Evolutionary conservation across 2,888 invertebrate species (phyloP).

Genomic region (Conistra vaccinii): DNA sequence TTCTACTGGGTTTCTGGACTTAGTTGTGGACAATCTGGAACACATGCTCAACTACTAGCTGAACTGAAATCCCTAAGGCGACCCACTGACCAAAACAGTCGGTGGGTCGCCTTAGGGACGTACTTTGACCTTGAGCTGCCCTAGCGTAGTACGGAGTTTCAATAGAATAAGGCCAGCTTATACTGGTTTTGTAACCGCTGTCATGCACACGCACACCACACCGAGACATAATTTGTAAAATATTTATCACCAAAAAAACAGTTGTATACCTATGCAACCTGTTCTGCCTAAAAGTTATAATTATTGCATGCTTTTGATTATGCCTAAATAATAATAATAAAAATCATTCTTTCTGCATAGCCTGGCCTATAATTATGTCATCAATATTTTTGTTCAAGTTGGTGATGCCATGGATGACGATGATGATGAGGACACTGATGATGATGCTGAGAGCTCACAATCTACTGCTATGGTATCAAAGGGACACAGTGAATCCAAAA

Average conservation of each 20-base stretch:
- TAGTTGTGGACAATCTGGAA: neutral
- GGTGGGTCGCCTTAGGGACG: too few relatives aligned
- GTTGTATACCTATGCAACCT: neutral
- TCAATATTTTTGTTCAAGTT: conserved; percentile 47
- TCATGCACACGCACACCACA: neutral
- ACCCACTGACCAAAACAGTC: too few relatives aligned
- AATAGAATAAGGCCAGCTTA: neutral
- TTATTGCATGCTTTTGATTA: neutral
- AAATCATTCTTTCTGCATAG: neutral
- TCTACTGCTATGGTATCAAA: conserved; percentile 69
- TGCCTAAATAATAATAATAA: neutral
- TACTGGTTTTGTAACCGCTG: neutral
- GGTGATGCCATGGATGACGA: conserved; percentile 65
- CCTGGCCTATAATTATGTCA: neutral
- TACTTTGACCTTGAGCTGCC: neutral
- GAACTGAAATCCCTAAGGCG: neutral
- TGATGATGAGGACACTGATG: conserved; percentile 59
- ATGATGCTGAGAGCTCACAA: conserved; percentile 56
- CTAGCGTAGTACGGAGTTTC: neutral
- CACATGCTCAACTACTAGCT: neutral
- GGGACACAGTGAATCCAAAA: conserved; percentile 73
- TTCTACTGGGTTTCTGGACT: neutral
- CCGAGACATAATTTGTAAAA: neutral
- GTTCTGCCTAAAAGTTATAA: neutral
- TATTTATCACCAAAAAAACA: neutral